Evolutionary conservation across 2,888 invertebrate species (phyloP).

Genomic region (Nomada lathburiana): DNA sequence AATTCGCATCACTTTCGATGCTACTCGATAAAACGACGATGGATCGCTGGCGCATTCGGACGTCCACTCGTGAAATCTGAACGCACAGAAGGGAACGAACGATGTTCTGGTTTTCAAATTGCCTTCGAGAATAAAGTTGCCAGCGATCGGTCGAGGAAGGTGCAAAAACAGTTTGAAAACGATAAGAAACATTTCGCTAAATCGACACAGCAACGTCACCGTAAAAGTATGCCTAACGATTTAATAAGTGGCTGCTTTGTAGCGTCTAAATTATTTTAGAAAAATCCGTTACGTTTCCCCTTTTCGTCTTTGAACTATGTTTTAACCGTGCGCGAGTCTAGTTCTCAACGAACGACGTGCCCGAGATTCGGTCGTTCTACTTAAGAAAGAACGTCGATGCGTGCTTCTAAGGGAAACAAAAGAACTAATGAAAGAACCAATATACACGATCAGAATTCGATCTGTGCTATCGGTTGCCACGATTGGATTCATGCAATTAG

Average conservation of each 20-base stretch:
- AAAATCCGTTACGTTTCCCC: slow-evolving; percentile 5
- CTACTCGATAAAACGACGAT: not conserved
- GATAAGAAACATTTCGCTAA: slow-evolving; percentile 9
- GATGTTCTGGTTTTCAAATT: too few relatives aligned
- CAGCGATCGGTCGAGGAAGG: slow-evolving; percentile 11
- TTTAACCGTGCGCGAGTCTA: not conserved
- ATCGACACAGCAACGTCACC: slow-evolving; percentile 27
- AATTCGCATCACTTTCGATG: slow-evolving; percentile 33
- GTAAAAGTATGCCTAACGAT: slow-evolving; percentile 22
- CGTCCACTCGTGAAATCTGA: slow-evolving; percentile 1
- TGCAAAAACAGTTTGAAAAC: not conserved
- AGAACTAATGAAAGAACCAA: slow-evolving; percentile 6
- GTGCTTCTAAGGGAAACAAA: slow-evolving; percentile 28
- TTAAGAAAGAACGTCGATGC: slow-evolving; percentile 45
- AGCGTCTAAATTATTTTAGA: slow-evolving; percentile 9
- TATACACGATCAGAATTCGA: slow-evolving; percentile 28
- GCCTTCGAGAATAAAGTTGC: not conserved
- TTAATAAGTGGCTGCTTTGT: not conserved
- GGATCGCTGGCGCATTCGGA: not conserved
- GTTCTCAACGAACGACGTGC: slow-evolving; percentile 38
- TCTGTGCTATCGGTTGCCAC: slow-evolving; percentile 14
- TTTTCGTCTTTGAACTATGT: not conserved
- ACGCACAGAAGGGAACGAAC: not conserved
- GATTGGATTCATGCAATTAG: slow-evolving; percentile 12
- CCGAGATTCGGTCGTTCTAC: slow-evolving; percentile 35